Conservation (phyloP, 2,797 vertebrate genomes). For the Tinamus major region DNA sequence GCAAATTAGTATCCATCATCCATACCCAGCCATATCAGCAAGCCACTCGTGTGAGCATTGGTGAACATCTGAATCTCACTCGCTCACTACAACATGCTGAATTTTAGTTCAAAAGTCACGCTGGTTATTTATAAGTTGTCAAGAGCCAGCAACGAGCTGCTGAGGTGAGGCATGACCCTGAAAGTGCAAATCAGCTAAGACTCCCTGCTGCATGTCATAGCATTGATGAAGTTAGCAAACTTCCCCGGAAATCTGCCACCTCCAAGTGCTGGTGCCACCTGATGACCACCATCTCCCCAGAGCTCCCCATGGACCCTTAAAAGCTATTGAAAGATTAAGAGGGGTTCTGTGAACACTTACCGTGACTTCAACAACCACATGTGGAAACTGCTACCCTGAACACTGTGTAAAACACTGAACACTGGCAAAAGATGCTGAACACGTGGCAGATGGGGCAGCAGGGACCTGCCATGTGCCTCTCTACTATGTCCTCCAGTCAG, state of each 20-base stretch:
- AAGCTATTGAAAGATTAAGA: background rate
- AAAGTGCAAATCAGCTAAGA: background rate
- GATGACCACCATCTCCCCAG: background rate
- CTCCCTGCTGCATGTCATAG: background rate
- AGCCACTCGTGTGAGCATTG: background rate
- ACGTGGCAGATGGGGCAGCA: background rate
- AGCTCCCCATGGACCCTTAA: background rate
- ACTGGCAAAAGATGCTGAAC: background rate
- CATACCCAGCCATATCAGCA: background rate
- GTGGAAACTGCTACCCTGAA: background rate
- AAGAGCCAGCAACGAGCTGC: background rate
- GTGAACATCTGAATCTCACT: background rate
- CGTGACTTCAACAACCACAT: rapidly evolving
- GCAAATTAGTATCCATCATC: background rate
- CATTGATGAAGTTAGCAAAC: background rate
- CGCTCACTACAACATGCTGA: background rate
- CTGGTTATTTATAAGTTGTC: background rate
- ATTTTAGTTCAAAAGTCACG: background rate
- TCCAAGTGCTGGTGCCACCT: background rate
- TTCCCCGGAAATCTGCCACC: background rate
- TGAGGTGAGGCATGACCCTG: background rate
- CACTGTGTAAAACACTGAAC: background rate
- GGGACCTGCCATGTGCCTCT: background rate
- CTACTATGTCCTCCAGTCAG: rapidly evolving
- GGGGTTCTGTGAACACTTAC: background rate